Percentiles rank a stretch among this genome's conserved stretches.
These are phyloP conservation scores for Augiades crinisus DNA, from an alignment of 2,888 invertebrate species.

Conservation along the genomic window DNA sequence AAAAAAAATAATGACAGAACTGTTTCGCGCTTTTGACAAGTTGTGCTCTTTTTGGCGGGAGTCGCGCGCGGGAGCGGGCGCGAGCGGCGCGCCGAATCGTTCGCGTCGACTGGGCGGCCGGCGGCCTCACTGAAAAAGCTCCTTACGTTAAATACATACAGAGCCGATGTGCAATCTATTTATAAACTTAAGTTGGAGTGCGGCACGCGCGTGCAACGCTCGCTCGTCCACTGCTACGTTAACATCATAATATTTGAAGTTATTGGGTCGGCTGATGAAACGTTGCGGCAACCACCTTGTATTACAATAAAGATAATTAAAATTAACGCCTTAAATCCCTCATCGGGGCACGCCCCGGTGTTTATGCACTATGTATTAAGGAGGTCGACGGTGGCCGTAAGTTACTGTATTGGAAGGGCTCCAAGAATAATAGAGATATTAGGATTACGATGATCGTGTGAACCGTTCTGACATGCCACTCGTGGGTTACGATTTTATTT, in stretches of 20 bases:
- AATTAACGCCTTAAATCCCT: constrained; percentile 39
- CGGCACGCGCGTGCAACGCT: constrained; percentile 63
- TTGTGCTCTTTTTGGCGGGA: constrained; percentile 47
- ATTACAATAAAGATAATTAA: constrained; percentile 42
- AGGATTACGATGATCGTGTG: constrained; percentile 51
- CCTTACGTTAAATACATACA: constrained; percentile 70
- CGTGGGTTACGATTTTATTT: constrained; percentile 45
- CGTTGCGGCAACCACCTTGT: constrained; percentile 40
- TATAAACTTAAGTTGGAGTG: constrained; percentile 73
- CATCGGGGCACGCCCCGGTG: constrained; percentile 32
- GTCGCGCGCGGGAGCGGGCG: constrained; percentile 47
- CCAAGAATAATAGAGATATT: constrained; percentile 60
- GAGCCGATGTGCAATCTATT: constrained; percentile 75
- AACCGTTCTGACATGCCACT: constrained; percentile 38
- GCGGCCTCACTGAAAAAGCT: constrained; percentile 64
- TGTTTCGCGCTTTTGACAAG: constrained; percentile 49
- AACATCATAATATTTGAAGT: constrained; percentile 71
- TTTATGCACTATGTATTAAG: constrained; percentile 32
- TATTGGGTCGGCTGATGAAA: constrained; percentile 72
- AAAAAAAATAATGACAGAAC: constrained; percentile 32
- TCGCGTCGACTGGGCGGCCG: constrained; percentile 59
- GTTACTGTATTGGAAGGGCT: constrained; percentile 58
- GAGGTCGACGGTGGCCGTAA: constrained; percentile 38
- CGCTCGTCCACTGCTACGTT: constrained; percentile 47
- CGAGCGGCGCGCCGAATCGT: constrained; percentile 62